Conservation (phyloP, 2,113 vertebrate genomes). For the Barnardius zonarius region DNA sequence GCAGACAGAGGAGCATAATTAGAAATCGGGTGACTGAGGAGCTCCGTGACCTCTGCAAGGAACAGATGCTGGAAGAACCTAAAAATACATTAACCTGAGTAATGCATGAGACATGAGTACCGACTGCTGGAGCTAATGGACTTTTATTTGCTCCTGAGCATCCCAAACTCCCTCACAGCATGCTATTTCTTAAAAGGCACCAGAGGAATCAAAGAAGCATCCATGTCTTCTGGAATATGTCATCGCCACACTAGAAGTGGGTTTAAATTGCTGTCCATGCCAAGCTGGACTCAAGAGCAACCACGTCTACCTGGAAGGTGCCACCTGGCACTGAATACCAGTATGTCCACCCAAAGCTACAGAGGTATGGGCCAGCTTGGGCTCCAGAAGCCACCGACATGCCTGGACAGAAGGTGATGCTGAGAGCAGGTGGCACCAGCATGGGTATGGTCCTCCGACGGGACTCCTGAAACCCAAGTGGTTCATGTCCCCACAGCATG, state of each 20-base stretch:
- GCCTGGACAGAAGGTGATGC: not conserved
- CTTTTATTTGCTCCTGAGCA: not conserved
- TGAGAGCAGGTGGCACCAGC: not conserved
- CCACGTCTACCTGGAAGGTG: not conserved
- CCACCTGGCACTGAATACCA: not conserved
- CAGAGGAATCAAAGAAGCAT: not conserved
- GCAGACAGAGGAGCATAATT: not conserved
- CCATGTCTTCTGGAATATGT: not conserved
- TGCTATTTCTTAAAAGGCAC: not conserved
- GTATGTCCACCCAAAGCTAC: not conserved
- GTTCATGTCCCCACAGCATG: not conserved
- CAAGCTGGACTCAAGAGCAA: not conserved
- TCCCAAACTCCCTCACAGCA: not conserved
- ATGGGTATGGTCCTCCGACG: fast-evolving
- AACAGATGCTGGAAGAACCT: not conserved
- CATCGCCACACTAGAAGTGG: not conserved
- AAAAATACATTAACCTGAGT: not conserved
- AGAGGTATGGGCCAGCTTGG: not conserved
- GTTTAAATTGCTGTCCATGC: not conserved
- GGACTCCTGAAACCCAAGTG: not conserved
- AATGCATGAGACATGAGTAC: not conserved
- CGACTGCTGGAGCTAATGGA: not conserved
- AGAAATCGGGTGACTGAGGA: not conserved
- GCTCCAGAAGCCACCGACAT: not conserved
- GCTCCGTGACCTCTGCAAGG: not conserved